A percentile compares a stretch with the other conserved stretches of the same genome.
phyloP scores from a whole-genome alignment of 1,140 invertebrate genomes.

The Chelonus insularis region DNA sequence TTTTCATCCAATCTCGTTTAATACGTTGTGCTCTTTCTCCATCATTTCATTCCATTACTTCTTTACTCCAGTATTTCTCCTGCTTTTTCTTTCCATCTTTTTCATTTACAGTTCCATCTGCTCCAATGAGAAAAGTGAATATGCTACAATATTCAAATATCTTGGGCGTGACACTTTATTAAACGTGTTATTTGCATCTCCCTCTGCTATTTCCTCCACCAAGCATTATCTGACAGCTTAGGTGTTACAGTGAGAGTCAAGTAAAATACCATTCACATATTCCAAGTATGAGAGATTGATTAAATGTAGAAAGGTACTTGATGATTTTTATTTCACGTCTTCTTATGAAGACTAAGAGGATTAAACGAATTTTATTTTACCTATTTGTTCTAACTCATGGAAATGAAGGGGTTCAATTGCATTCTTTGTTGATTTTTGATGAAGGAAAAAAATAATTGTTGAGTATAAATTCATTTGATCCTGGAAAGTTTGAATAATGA shows the following conservation, averaged over 20 bases:
- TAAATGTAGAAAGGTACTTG: no score
- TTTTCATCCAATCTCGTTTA: conserved; percentile 22
- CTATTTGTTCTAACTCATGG: no score
- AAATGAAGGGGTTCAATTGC: no score
- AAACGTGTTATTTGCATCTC: conserved; percentile 51
- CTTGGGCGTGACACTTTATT: conserved; percentile 53
- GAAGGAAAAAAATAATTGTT: no score
- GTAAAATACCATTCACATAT: background rate
- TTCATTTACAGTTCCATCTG: conserved; percentile 21
- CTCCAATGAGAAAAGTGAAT: conserved; percentile 55
- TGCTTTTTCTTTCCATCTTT: conserved; percentile 7
- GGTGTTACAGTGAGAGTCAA: background rate
- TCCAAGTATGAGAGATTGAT: conserved; percentile 6
- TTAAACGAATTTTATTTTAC: no score
- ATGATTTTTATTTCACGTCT: no score
- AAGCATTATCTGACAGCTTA: conserved; percentile 56
- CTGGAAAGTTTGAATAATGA: no score
- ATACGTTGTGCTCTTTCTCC: background rate
- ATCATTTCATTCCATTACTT: conserved; percentile 13
- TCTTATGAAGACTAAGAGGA: no score
- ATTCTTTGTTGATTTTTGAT: no score
- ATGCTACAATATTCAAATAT: conserved; percentile 58
- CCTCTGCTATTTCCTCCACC: background rate
- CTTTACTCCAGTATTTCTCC: conserved; percentile 4
- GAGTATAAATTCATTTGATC: no score